Evolutionary conservation across 2,888 invertebrate genomes (phyloP).

Genomic region (Dromius quadrimaculatus): DNA sequence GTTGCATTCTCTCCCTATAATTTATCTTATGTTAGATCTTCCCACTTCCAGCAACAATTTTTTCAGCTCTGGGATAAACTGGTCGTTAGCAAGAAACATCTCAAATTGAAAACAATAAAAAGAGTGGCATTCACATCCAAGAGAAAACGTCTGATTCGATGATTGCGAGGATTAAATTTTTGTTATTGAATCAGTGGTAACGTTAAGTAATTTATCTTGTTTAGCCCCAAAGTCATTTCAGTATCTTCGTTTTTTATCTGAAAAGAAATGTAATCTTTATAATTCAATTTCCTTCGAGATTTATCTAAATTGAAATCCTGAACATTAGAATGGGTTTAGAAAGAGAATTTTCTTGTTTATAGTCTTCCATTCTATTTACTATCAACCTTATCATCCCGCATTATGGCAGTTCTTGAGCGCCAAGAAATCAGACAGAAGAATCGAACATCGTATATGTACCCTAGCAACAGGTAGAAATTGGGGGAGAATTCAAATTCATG

Average conservation of each 20-base stretch:
- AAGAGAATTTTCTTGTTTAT: no score
- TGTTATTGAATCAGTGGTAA: constrained; percentile 2
- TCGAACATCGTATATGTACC: no score
- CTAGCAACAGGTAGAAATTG: no score
- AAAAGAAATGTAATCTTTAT: not conserved
- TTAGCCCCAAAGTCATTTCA: not conserved
- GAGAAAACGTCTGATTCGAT: not conserved
- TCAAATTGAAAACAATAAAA: not conserved
- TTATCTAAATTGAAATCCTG: no score
- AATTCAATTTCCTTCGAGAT: no score
- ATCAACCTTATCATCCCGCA: no score
- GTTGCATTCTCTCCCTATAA: no score
- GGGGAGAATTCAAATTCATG: no score
- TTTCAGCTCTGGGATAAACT: not conserved
- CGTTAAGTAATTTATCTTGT: not conserved
- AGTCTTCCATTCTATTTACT: no score
- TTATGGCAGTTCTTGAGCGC: no score
- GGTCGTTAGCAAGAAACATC: not conserved
- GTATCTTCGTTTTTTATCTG: not conserved
- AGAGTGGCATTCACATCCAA: not conserved
- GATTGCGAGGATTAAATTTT: not conserved
- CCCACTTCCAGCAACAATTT: constrained; percentile 1
- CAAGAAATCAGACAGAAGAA: no score
- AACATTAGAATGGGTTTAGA: no score
- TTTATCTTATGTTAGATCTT: constrained; percentile 5